phyloP scores from a whole-genome alignment of 2,888 invertebrate species.

The Portevinia maculata region DNA sequence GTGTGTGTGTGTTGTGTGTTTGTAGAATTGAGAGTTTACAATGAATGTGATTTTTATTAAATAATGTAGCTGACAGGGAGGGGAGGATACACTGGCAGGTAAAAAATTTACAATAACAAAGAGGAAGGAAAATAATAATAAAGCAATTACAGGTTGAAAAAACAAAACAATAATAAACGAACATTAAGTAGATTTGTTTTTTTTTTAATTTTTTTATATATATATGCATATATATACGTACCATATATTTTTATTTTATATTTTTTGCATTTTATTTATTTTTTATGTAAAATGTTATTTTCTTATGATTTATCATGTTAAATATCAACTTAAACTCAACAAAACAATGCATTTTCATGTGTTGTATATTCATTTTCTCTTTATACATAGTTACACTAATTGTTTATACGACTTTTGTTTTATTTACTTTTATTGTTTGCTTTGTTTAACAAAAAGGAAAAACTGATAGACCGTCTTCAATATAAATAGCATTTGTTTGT shows the following conservation, averaged over 20 bases:
- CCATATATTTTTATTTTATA: constrained; percentile 52
- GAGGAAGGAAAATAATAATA: constrained; percentile 33
- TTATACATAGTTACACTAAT: constrained; percentile 73
- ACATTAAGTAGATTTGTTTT: constrained; percentile 72
- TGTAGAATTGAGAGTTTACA: constrained; percentile 78
- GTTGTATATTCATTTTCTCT: constrained; percentile 68
- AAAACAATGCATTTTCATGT: constrained; percentile 72
- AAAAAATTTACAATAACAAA: constrained; percentile 57
- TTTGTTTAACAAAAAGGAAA: constrained; percentile 68
- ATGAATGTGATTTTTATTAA: constrained; percentile 43
- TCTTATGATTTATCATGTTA: constrained; percentile 60
- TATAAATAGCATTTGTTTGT: constrained; percentile 51
- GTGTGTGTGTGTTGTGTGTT: constrained; percentile 75
- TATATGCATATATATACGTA: constrained; percentile 63
- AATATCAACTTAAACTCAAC: constrained; percentile 74
- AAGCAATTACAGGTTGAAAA: constrained; percentile 44
- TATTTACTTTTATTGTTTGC: constrained; percentile 59
- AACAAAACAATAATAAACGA: constrained; percentile 67
- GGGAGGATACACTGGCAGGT: constrained; percentile 42
- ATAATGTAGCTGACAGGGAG: constrained; percentile 45
- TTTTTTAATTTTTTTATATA: constrained; percentile 51
- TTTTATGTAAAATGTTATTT: constrained; percentile 66
- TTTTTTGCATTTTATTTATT: constrained; percentile 37
- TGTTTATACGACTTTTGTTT: constrained; percentile 62
- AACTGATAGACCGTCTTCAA: constrained; percentile 71